Evolutionary conservation across 2,797 vertebrate genomes (phyloP).

Genomic region (Alectoris magna): DNA sequence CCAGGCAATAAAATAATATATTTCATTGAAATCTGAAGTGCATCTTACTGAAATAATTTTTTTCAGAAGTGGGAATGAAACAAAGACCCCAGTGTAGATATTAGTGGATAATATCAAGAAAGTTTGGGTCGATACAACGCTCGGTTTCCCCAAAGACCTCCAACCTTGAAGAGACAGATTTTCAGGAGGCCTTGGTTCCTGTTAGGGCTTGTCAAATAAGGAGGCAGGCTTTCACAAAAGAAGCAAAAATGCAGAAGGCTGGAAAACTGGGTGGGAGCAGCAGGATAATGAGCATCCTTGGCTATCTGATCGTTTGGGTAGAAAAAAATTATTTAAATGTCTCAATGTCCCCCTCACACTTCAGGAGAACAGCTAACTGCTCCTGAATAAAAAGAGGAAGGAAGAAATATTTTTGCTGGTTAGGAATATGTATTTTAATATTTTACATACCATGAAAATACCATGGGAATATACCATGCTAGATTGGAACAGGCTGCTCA

Average conservation of each 20-base stretch:
- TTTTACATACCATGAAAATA: not conserved
- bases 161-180: not conserved
- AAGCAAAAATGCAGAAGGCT: not conserved
- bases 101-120: not conserved
- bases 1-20: not conserved
- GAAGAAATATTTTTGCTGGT: not conserved
- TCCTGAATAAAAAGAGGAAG: not conserved
- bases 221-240: slow-evolving; percentile 6
- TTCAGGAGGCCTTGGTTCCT: slow-evolving; percentile 3
- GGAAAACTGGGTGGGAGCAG: slow-evolving; percentile 1
- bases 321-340: not conserved
- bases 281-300: slow-evolving; percentile 2
- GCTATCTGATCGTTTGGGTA: not conserved
- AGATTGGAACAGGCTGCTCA: not conserved
- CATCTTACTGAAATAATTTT: not conserved
- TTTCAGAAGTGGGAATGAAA: not conserved
- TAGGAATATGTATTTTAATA: not conserved
- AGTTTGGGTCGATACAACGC: not conserved
- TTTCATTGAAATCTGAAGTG: not conserved
- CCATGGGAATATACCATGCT: not conserved
- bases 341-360: not conserved
- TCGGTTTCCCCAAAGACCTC: not conserved
- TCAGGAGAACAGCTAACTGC: not conserved
- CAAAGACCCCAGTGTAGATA: not conserved
- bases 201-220: slow-evolving; percentile 21